phyloP scores from a whole-genome alignment of 2,888 invertebrate genomes.

The Salpingus planirostris region DNA sequence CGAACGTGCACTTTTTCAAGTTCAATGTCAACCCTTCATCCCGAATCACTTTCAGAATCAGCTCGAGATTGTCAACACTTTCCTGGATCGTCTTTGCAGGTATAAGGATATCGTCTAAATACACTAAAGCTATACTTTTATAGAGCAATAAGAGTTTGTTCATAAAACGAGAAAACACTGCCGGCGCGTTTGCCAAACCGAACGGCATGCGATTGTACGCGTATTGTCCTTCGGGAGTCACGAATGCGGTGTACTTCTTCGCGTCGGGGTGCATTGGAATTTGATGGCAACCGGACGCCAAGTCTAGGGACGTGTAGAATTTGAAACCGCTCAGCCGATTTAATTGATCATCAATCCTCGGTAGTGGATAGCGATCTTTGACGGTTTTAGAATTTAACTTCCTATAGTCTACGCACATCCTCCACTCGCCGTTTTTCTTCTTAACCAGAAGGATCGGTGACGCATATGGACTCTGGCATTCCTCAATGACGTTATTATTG shows the following conservation, averaged over 20 bases:
- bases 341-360: slow-evolving; percentile 15
- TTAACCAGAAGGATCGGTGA: too few species aligned
- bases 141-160: neutral
- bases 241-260: neutral
- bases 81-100: too few species aligned
- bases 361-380: too few species aligned
- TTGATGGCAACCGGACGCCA: slow-evolving; percentile 17
- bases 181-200: neutral
- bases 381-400: too few species aligned
- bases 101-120: neutral
- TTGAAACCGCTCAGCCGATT: slow-evolving; percentile 11
- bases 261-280: slow-evolving; percentile 3
- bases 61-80: too few species aligned
- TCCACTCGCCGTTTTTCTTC: too few species aligned
- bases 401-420: too few species aligned
- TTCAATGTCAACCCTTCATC: neutral
- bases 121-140: neutral
- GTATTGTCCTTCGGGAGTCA: neutral
- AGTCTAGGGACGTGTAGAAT: slow-evolving; percentile 15
- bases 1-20: neutral
- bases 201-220: neutral
- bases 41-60: neutral
- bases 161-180: neutral
- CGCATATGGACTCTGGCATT: too few species aligned
- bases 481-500: too few species aligned